Conservation (phyloP, 2,888 invertebrate genomes). For the Apamea anceps region DNA sequence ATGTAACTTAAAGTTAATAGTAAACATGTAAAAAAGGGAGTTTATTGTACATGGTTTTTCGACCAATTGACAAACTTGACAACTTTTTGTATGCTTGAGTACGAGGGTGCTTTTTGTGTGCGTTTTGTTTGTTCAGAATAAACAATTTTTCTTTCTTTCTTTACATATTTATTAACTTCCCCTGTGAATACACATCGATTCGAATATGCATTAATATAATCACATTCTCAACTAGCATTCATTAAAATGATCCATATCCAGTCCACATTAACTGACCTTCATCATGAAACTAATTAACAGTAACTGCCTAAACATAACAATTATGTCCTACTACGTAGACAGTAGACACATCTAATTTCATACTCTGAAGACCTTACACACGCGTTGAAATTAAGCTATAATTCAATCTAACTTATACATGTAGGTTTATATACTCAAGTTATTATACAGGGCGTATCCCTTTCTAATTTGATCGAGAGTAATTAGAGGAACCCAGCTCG, state of each 20-base stretch:
- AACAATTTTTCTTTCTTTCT: too few species aligned
- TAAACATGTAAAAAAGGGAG: too few species aligned
- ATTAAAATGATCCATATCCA: not conserved
- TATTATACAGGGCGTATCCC: constrained; percentile 36
- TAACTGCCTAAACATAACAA: not conserved
- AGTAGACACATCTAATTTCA: not conserved
- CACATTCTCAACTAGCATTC: not conserved
- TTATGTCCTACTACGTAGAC: not conserved
- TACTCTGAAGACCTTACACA: constrained; percentile 4
- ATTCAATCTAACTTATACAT: constrained; percentile 23
- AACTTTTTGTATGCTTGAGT: too few species aligned
- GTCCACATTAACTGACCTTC: not conserved
- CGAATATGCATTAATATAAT: not conserved
- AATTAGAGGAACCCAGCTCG: constrained; percentile 36
- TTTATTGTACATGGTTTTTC: too few species aligned
- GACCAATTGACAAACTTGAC: too few species aligned
- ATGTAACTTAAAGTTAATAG: too few species aligned
- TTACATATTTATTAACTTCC: not conserved
- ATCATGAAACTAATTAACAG: constrained; percentile 2
- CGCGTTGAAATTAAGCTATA: constrained; percentile 31
- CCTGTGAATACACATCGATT: not conserved
- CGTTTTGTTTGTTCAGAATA: too few species aligned
- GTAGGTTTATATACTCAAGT: not conserved
- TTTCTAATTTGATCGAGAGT: constrained; percentile 49
- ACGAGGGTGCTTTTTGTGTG: too few species aligned